A percentile compares a stretch with the other conserved stretches of the same genome.
phyloP scores from a whole-genome alignment of 2,113 vertebrate species.

The Mormyrus lacerda region DNA sequence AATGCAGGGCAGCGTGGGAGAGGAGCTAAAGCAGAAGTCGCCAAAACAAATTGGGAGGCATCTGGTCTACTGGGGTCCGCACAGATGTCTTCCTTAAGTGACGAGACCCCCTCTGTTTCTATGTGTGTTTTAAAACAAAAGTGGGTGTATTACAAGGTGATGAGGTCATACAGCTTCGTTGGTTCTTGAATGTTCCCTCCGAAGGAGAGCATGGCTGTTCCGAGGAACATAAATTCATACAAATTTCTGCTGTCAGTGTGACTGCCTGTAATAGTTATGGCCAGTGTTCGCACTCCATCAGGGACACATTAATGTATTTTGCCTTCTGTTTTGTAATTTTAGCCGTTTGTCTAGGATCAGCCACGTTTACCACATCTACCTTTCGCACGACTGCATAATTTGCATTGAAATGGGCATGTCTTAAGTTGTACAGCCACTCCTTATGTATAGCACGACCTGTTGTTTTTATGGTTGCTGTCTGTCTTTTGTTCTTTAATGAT shows the following conservation, averaged over 20 bases:
- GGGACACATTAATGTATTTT: not conserved
- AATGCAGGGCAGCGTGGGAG: not conserved
- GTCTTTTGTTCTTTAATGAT: not conserved
- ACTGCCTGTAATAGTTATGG: not conserved
- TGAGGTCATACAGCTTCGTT: not conserved
- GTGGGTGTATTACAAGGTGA: not conserved
- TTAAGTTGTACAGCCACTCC: not conserved
- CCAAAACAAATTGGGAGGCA: not conserved
- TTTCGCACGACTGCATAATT: not conserved
- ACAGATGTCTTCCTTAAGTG: not conserved
- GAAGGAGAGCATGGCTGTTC: not conserved
- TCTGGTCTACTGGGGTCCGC: not conserved
- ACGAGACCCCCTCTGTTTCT: not conserved
- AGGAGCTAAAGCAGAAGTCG: not conserved
- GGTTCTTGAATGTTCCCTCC: not conserved
- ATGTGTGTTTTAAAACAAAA: slow-evolving; percentile 1
- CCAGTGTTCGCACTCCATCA: not conserved
- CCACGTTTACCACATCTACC: not conserved
- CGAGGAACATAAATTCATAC: not conserved
- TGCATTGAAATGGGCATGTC: not conserved
- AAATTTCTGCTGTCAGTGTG: not conserved
- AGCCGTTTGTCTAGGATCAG: not conserved
- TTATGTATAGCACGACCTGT: not conserved
- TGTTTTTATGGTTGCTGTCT: not conserved
- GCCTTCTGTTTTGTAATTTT: not conserved